These are phyloP conservation scores for Copsychus sechellarum DNA, from an alignment of 2,113 vertebrate species.

Conservation along the genomic window DNA sequence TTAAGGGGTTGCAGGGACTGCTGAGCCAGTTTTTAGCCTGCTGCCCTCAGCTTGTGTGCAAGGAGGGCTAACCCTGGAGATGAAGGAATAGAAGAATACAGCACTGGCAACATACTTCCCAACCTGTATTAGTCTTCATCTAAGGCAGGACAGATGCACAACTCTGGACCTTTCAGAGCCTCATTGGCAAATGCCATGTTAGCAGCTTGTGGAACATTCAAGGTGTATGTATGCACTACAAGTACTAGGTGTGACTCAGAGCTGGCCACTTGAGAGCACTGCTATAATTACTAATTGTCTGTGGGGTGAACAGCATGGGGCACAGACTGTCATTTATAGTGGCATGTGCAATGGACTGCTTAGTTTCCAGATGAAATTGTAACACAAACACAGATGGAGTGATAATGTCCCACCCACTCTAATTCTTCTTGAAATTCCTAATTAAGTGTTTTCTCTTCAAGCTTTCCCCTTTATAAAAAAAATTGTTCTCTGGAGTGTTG, in stretches of 20 bases:
- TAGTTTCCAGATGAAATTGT: conserved; percentile 24
- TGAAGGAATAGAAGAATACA: background rate
- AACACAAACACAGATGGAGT: conserved; percentile 31
- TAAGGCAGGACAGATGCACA: background rate
- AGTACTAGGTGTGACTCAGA: background rate
- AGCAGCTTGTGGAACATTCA: background rate
- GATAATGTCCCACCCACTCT: background rate
- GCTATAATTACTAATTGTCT: background rate
- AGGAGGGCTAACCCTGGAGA: background rate
- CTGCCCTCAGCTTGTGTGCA: background rate
- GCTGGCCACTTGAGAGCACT: background rate
- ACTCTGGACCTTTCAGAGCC: background rate
- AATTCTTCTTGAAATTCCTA: conserved; percentile 8
- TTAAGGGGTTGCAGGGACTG: background rate
- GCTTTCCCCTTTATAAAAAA: background rate
- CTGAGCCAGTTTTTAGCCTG: background rate
- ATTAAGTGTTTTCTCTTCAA: background rate
- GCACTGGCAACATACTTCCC: background rate
- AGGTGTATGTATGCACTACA: background rate
- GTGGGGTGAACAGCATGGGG: background rate
- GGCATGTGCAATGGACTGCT: background rate
- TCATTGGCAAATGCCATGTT: background rate
- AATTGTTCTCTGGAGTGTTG: background rate
- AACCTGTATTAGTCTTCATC: background rate
- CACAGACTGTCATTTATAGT: background rate